Percentiles rank a stretch among this genome's conserved stretches.
phyloP scores from a whole-genome alignment of 1,140 invertebrate species.

The Thaumatotibia leucotreta region DNA sequence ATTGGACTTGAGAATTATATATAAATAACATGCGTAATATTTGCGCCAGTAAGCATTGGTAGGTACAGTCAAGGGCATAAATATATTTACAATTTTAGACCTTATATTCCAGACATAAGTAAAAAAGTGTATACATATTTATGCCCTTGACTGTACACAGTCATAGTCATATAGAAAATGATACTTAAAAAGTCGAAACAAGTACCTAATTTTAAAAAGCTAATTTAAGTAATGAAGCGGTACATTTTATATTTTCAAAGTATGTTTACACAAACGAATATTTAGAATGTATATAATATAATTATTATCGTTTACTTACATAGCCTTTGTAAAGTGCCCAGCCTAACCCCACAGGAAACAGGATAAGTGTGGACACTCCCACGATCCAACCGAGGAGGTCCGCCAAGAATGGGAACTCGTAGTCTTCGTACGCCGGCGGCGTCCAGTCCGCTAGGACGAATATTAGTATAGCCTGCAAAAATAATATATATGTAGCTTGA shows the following conservation, averaged over 20 bases:
- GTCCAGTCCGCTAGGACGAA: constrained; percentile 83
- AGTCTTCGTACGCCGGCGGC: constrained; percentile 77
- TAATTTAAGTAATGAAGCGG: background rate
- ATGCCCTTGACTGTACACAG: too few relatives aligned
- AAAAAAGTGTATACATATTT: too few relatives aligned
- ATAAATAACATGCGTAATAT: too few relatives aligned
- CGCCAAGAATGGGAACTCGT: constrained; percentile 82
- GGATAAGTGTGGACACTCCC: constrained; percentile 79
- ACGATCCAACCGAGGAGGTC: constrained; percentile 83
- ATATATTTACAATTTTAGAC: too few relatives aligned
- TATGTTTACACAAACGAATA: constrained; percentile 12
- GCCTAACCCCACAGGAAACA: constrained; percentile 79
- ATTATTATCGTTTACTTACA: constrained; percentile 72
- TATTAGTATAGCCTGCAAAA: constrained; percentile 80
- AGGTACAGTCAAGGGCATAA: too few relatives aligned
- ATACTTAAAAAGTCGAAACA: background rate
- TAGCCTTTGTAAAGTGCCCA: constrained; percentile 71
- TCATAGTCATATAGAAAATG: too few relatives aligned
- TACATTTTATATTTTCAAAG: background rate
- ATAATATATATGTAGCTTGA: too few relatives aligned
- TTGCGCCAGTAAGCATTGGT: background rate
- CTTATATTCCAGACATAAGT: too few relatives aligned
- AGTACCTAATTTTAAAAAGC: too few relatives aligned
- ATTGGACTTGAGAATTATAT: too few relatives aligned
- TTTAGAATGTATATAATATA: too few relatives aligned